Evolutionary conservation across 2,113 vertebrate species (phyloP), one percentile per base, ranked within the genome.

Genomic region (Gambusia holbrooki): DNA sequence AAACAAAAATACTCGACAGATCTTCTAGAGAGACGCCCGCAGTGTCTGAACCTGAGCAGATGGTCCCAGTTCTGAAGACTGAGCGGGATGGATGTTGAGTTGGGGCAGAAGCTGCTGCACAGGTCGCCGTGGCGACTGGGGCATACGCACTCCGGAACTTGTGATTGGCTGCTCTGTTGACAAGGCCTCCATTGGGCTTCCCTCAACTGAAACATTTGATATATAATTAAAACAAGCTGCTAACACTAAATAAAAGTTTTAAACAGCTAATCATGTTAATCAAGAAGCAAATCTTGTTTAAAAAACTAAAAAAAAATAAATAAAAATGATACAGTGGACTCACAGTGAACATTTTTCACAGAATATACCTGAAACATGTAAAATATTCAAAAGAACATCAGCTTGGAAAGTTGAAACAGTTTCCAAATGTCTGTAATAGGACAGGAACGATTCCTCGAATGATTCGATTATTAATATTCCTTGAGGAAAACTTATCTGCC

Each of bases 1-100:
- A 33, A n/a, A n/a, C 28, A 0, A 25, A 29, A 10, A 27, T 10
- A n/a, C 15, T 9, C 8, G 19, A 74, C 7, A 22, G 28, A n/a
- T 0, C 2, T 22, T 37, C 17, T 37, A 62, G 3, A 63, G 9
- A n/a, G 51, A 82, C 5, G 42, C 54, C 5, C 5, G 45, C 45
- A 48, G 45, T 19, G 45, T 48, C 69, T 87, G 90, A 25, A 97
- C 96, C 94, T 97, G 97, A 73, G 96, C 93, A 8, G 97, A 96
- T 0, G 96, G 96, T 15, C 95, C 96, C 78, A 97, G 89, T 5
- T 99, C 98, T 71, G 96, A 96, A n/a, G 96, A 93, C 14, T 95
- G 94, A 19, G 96, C 92, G 0, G 96, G 94, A 2, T 96, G 96
- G 85, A 97, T 96, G 73, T 96, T 98, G 5, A 96, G 89, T 3